These are phyloP conservation scores for Ostrea edulis DNA, from an alignment of 1,140 invertebrate species.

Conservation along the genomic window DNA sequence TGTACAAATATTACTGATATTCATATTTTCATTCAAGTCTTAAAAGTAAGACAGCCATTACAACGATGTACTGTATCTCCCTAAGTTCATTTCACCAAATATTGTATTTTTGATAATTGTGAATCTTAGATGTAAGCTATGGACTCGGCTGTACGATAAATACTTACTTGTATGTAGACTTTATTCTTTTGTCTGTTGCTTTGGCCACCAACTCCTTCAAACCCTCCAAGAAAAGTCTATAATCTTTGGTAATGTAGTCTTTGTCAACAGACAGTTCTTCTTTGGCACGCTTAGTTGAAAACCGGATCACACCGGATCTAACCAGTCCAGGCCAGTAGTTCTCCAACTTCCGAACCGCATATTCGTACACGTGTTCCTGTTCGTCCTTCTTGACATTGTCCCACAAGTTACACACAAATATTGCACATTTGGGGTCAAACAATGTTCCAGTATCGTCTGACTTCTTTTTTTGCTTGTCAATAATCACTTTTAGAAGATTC, in stretches of 20 bases:
- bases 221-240: slow-evolving; percentile 53
- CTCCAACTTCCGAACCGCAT: slow-evolving; percentile 60
- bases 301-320: slow-evolving; percentile 52
- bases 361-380: slow-evolving; percentile 57
- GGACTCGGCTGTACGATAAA: neutral
- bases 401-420: slow-evolving; percentile 73
- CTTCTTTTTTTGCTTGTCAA: slow-evolving; percentile 57
- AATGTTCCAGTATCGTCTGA: slow-evolving; percentile 3
- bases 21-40: no score
- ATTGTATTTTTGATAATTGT: neutral
- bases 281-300: slow-evolving; percentile 62
- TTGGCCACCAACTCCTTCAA: slow-evolving; percentile 57
- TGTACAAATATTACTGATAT: neutral
- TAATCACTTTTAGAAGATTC: slow-evolving; percentile 64
- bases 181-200: slow-evolving; percentile 54
- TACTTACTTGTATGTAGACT: slow-evolving; percentile 65
- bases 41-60: no score
- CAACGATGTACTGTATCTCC: no score
- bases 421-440: slow-evolving; percentile 64
- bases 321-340: slow-evolving; percentile 65
- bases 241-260: slow-evolving; percentile 62
- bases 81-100: no score
- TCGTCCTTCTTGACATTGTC: slow-evolving; percentile 61
- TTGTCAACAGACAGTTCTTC: slow-evolving; percentile 56
- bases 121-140: neutral